Evolutionary conservation across 2,888 invertebrate genomes (phyloP), one percentile per base, ranked within the genome.

Genomic region (Diarsia dahlii): DNA sequence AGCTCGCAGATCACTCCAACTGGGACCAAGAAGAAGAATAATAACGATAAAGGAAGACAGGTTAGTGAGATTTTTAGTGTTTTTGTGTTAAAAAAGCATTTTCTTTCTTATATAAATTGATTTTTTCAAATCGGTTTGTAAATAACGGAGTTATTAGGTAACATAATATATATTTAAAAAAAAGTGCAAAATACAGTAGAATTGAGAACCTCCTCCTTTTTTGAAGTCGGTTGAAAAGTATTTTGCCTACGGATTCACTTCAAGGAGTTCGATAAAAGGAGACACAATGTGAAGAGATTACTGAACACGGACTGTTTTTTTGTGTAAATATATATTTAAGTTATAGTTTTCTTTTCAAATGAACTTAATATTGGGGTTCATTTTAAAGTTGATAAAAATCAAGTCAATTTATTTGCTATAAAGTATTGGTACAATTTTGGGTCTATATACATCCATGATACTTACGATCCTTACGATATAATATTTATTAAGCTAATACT

Each of bases 21-120:
- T 15, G 84, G 81, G 10, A 80, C 81, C 68, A 88, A 87, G 75
- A 91, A 86, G 70, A 92, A 89, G 80, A 92, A 81, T 66, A 92
- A 81, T 66, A 89, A 82, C 85, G 89, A 89, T 45, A 89, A 90
- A 79, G 87, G 85, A 70, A 80, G 89, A 75, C 91, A 91, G 87
- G 90, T 89, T 64, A 82, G 81, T 72, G 0, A 9, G 10, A 45
- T 0, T 0, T 34, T 4, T 0, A 13, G 13, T 13, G 6, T 4
- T 15, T 78, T 62, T 62, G 34, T 52, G 39, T 13, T 20, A 45
- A 52, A 15, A 9, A 23, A 8, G 1, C 9, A 10, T 69, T 63
- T 69, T 58, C 5, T 39, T 39, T 39, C 39, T 5, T n/a, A n/a
- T 39, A 39, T 4, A 39, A 39, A 39, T 5, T 5, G 0, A 39